These are phyloP conservation scores for Pandemis corylana DNA, from an alignment of 2,888 invertebrate species.

Conservation along the genomic window DNA sequence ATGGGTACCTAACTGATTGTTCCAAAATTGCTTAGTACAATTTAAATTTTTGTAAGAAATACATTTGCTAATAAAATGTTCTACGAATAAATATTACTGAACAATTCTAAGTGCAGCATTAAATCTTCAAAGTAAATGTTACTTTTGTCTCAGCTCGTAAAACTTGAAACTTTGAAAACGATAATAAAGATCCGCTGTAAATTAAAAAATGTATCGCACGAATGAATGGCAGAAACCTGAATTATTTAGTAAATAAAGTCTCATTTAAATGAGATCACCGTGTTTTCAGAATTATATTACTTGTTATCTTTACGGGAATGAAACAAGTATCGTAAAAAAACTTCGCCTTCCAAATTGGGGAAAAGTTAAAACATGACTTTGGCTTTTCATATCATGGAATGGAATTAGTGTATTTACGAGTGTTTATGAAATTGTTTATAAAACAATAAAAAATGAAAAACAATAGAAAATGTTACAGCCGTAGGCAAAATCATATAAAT, in stretches of 20 bases:
- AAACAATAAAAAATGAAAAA: neutral
- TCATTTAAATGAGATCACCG: constrained; percentile 32
- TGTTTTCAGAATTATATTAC: constrained; percentile 30
- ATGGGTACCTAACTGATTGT: no score
- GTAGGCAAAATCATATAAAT: neutral
- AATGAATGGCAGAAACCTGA: neutral
- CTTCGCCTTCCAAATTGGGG: neutral
- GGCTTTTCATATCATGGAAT: neutral
- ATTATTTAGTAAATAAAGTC: constrained; percentile 13
- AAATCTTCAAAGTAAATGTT: neutral
- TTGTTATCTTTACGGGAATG: constrained; percentile 33
- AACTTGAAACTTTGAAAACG: neutral
- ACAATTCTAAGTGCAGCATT: no score
- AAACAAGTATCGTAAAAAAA: constrained; percentile 26
- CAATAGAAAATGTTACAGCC: neutral
- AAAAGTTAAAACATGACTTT: neutral
- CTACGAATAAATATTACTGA: no score
- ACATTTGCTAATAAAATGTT: no score
- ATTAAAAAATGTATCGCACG: neutral
- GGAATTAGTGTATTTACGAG: constrained; percentile 1
- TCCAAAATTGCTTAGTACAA: no score
- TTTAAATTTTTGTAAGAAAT: no score
- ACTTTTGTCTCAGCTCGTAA: neutral
- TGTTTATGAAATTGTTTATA: constrained; percentile 2
- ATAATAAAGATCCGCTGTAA: neutral